phyloP scores from a whole-genome alignment of 2,888 invertebrate species.

The Campaea margaritaria region DNA sequence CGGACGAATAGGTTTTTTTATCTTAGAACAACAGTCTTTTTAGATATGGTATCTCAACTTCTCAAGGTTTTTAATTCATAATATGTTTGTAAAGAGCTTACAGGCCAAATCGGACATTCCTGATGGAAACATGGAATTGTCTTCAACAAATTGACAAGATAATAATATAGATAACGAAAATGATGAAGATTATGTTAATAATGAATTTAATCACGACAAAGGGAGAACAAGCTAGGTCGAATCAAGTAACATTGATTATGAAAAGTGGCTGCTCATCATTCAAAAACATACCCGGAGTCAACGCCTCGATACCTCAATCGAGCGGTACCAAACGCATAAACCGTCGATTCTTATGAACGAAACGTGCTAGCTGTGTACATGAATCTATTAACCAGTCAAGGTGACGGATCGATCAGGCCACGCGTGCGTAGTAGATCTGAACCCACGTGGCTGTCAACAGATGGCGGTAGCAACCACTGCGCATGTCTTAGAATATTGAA shows the following conservation, averaged over 20 bases:
- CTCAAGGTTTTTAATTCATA: background rate
- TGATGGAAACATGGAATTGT: background rate
- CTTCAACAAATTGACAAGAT: too few species aligned
- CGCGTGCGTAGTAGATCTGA: slow-evolving; percentile 51
- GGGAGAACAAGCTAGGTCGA: background rate
- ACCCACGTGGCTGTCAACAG: slow-evolving; percentile 79
- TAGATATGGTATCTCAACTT: slow-evolving; percentile 16
- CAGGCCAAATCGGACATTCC: too few species aligned
- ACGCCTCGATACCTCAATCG: slow-evolving; percentile 39
- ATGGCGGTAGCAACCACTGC: slow-evolving; percentile 72
- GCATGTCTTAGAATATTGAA: slow-evolving; percentile 80
- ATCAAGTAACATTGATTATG: background rate
- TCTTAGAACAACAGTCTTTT: slow-evolving; percentile 14
- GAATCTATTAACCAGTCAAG: slow-evolving; percentile 81
- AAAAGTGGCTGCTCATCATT: slow-evolving; percentile 8
- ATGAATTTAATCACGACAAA: background rate
- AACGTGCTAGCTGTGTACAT: slow-evolving; percentile 64
- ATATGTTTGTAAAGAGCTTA: too few species aligned
- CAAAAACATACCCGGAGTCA: slow-evolving; percentile 24
- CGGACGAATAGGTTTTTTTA: background rate
- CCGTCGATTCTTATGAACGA: slow-evolving; percentile 54
- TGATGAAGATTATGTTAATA: too few species aligned
- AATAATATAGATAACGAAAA: too few species aligned
- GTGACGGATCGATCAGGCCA: slow-evolving; percentile 77
- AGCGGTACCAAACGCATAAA: slow-evolving; percentile 49